These are phyloP conservation scores for Taxidea taxus DNA, from an alignment of 2,113 vertebrate genomes.

Conservation along the genomic window DNA sequence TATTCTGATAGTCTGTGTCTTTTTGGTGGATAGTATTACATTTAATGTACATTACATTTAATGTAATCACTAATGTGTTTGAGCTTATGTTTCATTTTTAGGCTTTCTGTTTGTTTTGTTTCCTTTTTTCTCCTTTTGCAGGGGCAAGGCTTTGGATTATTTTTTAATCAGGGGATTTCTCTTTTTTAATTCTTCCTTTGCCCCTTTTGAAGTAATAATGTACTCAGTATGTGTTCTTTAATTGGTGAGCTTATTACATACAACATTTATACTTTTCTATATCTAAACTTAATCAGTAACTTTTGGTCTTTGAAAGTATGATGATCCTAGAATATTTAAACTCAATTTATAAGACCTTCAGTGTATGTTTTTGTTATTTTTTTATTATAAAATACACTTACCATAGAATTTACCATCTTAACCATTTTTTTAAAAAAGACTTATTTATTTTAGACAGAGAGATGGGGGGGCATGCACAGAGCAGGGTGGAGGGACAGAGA, in stretches of 20 bases:
- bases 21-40: neutral
- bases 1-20: neutral
- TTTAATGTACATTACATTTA: neutral
- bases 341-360: neutral
- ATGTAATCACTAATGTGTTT: neutral
- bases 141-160: neutral
- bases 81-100: neutral
- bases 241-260: neutral
- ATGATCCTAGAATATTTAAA: neutral
- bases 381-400: neutral
- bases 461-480: neutral
- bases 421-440: neutral
- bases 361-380: neutral
- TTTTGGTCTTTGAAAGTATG: neutral
- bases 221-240: neutral
- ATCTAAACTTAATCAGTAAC: neutral
- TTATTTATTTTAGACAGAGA: neutral
- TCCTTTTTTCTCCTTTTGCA: neutral
- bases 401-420: neutral
- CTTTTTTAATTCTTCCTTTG: neutral
- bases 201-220: neutral
- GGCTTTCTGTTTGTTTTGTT: neutral
- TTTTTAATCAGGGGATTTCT: neutral
- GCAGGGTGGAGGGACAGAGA: neutral
- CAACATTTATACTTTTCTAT: neutral